Evolutionary conservation across 2,113 vertebrate species (phyloP).

Genomic region (Megalops atlanticus): DNA sequence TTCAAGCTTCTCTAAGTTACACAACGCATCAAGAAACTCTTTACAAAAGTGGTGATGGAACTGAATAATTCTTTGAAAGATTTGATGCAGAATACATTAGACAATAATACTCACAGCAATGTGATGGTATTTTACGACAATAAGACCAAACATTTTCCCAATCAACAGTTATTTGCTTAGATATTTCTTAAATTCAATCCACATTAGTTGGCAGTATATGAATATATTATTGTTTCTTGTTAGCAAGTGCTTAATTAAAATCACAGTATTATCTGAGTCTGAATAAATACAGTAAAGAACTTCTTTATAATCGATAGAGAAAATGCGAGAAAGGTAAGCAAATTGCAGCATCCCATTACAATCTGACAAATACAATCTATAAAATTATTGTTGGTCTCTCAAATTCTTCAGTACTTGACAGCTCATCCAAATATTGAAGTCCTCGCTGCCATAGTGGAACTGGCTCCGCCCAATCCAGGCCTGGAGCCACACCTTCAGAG

Average conservation of each 20-base stretch:
- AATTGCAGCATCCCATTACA: not conserved
- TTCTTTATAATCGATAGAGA: slow-evolving; percentile 9
- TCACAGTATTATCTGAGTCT: slow-evolving; percentile 28
- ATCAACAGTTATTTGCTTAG: not conserved
- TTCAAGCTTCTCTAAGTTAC: not conserved
- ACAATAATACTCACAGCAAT: slow-evolving; percentile 7
- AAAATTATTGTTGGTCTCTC: slow-evolving; percentile 21
- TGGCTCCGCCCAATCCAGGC: not conserved
- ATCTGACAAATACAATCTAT: slow-evolving; percentile 1
- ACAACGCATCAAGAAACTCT: not conserved
- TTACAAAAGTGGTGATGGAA: slow-evolving; percentile 11
- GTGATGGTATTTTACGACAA: not conserved
- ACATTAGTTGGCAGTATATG: slow-evolving; percentile 6
- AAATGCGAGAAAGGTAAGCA: not conserved
- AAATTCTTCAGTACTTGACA: slow-evolving; percentile 18
- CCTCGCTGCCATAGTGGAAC: not conserved
- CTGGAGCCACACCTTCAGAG: not conserved
- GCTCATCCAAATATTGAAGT: slow-evolving; percentile 6
- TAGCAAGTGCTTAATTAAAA: slow-evolving; percentile 26
- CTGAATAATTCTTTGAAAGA: not conserved
- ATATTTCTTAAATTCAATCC: slow-evolving; percentile 5
- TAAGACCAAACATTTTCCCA: not conserved
- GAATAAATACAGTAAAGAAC: slow-evolving; percentile 14
- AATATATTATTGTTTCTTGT: slow-evolving; percentile 18
- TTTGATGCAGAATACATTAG: slow-evolving; percentile 12